Base-by-base conservation (phyloP, 2,113 vertebrate species). In the Alligator sinensis region DNA sequence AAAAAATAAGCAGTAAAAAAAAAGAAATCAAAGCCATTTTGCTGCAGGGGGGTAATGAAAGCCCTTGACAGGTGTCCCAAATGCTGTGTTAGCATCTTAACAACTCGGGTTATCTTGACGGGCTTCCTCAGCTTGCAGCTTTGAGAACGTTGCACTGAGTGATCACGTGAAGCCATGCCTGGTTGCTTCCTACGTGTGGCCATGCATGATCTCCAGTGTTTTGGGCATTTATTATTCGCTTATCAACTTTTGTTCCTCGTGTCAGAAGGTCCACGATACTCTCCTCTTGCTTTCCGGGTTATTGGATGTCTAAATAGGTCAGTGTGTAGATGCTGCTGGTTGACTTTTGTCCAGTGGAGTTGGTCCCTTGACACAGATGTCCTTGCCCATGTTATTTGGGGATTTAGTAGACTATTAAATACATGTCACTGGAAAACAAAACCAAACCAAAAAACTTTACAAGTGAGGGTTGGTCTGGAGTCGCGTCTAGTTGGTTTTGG, bases 171-270 rank as follows among this genome's bases (percentile, higher is more conserved):
- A 30, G n/a, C 17, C 30, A 16, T 13, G 6, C 11, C 1, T 38
- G 18, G 24, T 11, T 79, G 55, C 79, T 86, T 68, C 14, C 17
- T 83, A 76, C 30, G 19, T 6, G 11, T 18, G 10, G 9, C 58
- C 57, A 55, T 78, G 21, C 2, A 10, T 21, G 16, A 47, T 24
- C 19, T 55, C 77, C 0, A 1, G 27, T 77, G 19, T 7, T 4
- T 5, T 6, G 80, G 34, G 2, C 0, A 0, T n/a, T 10, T 3
- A 2, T 6, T 62, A 9, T 19, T 25, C 0, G 0, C 63, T 27
- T 3, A 14, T 47, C 16, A 7, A 1, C 30, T 17, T 8, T 80
- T 57, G 28, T 79, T 4, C 70, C 18, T 5, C n/a, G 10, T 82
- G 84, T 89, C 85, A 38, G 38, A 82, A 15, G 0, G 0, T 75